Base-by-base conservation (phyloP, 1,140 invertebrate species). In the Pteromalus puparum region DNA sequence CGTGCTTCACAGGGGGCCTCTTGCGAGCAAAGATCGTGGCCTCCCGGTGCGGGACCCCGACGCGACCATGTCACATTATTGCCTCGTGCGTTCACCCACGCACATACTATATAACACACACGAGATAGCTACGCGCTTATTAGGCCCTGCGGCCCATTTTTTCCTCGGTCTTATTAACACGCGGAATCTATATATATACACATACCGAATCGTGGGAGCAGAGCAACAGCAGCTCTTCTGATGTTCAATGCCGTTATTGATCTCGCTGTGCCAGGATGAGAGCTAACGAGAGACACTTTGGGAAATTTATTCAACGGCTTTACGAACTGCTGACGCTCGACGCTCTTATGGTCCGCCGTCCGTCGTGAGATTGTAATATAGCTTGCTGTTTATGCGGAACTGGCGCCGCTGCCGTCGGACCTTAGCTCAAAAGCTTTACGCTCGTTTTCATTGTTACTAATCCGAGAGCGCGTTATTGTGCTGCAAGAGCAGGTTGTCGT, bases 271-370 rank as follows among this genome's bases (percentile, higher is more conserved):
- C 89, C 88, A n/a, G n/a, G n/a, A n/a, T n/a, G n/a, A n/a, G 80
- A 70, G 26, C 84, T 61, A 61, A 61, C 53, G 53, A 61, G 53
- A 18, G 53, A 61, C 53, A n/a, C 53, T 61, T 61, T n/a, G 6
- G 18, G 74, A 77, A 70, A 91, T 90, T 91, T 91, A 90, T 90
- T 90, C 88, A 89, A 89, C 89, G 88, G 89, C 88, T 92, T 92
- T 91, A 92, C 90, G 91, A 92, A 92, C 91, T 92, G 92, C 91
- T 88, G 91, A 92, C 90, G 90, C n/a, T n/a, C 90, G 89, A 87
- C 30, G 30, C 30, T 34, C 88, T 89, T 87, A 87, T 87, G 87
- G 86, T 86, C 77, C 72, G 81, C 70, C 68, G 76, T 70, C 30
- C 53, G 81, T 70, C 67, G 65, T 79, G 81, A 89, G 89, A 91